phyloP scores from a whole-genome alignment of 2,888 invertebrate genomes.

The Xylota sylvarum region DNA sequence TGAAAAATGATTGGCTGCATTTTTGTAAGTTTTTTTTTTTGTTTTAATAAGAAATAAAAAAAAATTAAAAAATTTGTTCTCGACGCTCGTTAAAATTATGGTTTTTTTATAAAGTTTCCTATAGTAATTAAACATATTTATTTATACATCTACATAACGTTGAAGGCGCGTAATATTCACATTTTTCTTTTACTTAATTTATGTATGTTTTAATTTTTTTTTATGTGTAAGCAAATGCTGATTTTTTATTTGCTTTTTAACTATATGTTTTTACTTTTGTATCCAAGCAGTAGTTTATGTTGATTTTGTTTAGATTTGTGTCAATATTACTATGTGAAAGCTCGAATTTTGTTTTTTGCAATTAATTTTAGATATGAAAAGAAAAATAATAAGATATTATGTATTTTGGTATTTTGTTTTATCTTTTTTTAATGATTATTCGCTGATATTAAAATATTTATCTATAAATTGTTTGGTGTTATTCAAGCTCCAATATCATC shows the following conservation, averaged over 20 bases:
- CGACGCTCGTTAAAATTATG: slow-evolving; percentile 51
- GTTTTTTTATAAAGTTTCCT: slow-evolving; percentile 64
- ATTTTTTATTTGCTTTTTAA: slow-evolving; percentile 36
- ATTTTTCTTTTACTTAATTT: slow-evolving; percentile 78
- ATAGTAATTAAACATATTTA: slow-evolving; percentile 76
- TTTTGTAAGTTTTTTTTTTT: slow-evolving; percentile 46
- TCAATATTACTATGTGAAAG: slow-evolving; percentile 75
- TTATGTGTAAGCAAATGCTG: slow-evolving; percentile 60
- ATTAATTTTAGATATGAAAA: slow-evolving; percentile 68
- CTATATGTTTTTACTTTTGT: slow-evolving; percentile 47
- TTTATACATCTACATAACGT: slow-evolving; percentile 80
- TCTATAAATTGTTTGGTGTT: slow-evolving; percentile 76
- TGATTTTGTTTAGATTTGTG: slow-evolving; percentile 67
- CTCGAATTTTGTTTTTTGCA: slow-evolving; percentile 72
- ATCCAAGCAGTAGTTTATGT: slow-evolving; percentile 69
- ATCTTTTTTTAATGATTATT: slow-evolving; percentile 72
- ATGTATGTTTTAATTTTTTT: slow-evolving; percentile 58
- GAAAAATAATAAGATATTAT: slow-evolving; percentile 55
- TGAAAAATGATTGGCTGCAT: slow-evolving; percentile 73
- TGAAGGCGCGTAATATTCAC: slow-evolving; percentile 84
- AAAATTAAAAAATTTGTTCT: slow-evolving; percentile 62
- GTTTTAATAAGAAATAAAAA: slow-evolving; percentile 59
- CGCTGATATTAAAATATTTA: slow-evolving; percentile 65
- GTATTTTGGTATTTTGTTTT: slow-evolving; percentile 58
- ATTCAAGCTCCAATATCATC: slow-evolving; percentile 75